phyloP scores from a whole-genome alignment of 2,888 invertebrate genomes.

The Scaptomyza caliginosa region DNA sequence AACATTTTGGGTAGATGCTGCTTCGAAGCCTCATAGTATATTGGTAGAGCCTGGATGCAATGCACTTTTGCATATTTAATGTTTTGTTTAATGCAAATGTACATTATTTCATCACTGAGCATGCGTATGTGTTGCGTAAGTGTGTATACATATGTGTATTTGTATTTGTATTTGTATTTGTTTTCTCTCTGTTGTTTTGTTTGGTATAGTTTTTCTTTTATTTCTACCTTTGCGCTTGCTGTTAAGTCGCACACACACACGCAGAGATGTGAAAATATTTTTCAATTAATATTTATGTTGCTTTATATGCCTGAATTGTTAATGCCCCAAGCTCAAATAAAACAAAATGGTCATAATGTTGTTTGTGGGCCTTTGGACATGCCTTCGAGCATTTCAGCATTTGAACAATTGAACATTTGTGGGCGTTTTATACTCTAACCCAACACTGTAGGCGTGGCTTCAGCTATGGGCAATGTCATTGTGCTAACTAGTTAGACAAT shows the following conservation, averaged over 20 bases:
- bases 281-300: conserved; percentile 79
- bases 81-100: conserved; percentile 81
- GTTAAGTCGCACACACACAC: conserved; percentile 52
- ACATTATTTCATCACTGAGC: conserved; percentile 74
- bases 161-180: conserved; percentile 9
- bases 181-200: conserved; percentile 23
- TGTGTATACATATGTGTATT: conserved; percentile 2
- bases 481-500: conserved; percentile 19
- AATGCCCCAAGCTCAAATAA: conserved; percentile 52
- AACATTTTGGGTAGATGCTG: conserved; percentile 58
- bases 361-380: conserved; percentile 9
- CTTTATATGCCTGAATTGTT: conserved; percentile 74
- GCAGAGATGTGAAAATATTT: conserved; percentile 71
- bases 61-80: conserved; percentile 80
- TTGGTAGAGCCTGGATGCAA: conserved; percentile 17
- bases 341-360: conserved; percentile 15
- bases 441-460: conserved; percentile 5
- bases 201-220: conserved; percentile 59
- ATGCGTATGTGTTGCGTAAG: conserved; percentile 26
- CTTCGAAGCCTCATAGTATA: conserved; percentile 2
- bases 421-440: background rate
- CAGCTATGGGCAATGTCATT: background rate
- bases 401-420: conserved; percentile 9
- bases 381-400: background rate
- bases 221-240: conserved; percentile 48